Conservation (phyloP, 2,113 vertebrate genomes). For the Gobio gobio region DNA sequence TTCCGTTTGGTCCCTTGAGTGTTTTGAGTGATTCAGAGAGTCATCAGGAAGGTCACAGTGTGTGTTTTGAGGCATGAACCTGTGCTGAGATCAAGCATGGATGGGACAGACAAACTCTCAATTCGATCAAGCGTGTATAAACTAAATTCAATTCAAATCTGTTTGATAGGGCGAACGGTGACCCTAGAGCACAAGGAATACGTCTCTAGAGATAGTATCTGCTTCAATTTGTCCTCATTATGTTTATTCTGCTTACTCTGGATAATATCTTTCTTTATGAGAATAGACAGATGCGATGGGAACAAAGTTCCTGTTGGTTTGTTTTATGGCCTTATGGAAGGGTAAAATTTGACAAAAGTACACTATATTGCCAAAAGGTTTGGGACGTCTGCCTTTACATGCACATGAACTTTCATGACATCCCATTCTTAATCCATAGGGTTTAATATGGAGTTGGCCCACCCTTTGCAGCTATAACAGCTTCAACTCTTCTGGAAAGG, state of each 20-base stretch:
- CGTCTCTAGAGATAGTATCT: not conserved
- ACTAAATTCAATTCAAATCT: not conserved
- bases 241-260: not conserved
- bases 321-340: not conserved
- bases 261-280: not conserved
- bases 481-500: too few species aligned
- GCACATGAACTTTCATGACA: too few species aligned
- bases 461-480: too few species aligned
- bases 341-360: too few species aligned
- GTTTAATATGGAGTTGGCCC: too few species aligned
- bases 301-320: not conserved
- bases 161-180: not conserved
- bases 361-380: too few species aligned
- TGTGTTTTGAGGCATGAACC: slow-evolving; percentile 14
- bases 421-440: too few species aligned
- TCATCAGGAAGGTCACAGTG: not conserved
- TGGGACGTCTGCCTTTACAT: too few species aligned
- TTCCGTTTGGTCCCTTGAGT: slow-evolving; percentile 1
- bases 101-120: not conserved
- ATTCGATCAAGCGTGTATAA: not conserved
- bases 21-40: not conserved
- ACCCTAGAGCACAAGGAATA: slow-evolving; percentile 7
- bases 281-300: not conserved
- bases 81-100: not conserved
- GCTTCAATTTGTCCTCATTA: not conserved